Base-by-base conservation (phyloP, 2,113 vertebrate genomes). In the Gopherus evgoodei region DNA sequence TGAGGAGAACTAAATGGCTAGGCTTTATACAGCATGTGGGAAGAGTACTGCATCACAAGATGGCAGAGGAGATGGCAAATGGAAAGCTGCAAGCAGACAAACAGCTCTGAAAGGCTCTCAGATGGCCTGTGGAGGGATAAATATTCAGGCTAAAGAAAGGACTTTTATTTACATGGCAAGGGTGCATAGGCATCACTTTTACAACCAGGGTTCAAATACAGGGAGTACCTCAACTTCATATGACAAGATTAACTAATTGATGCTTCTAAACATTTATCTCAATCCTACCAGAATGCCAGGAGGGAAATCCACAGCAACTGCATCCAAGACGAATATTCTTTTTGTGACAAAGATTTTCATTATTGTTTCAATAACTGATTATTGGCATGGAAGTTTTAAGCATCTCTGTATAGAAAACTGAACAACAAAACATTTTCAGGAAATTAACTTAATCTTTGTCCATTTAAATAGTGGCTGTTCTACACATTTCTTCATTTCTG, bases 1-100 rank as follows among this genome's bases (percentile, higher is more conserved):
- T 81, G 49, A 14, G 53, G 92, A 89, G 86, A 87, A 72, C 22
- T 47, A 19, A 31, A 35, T 85, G 35, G 49, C 56, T 54, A 42
- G 79, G 93, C 87, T 29, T 5, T 91, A 86, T 35, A 35, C 76
- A 72, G 87, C 44, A 59, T 0, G 3, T 81, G 14, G 21, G 89
- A 84, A 96, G 75, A 47, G 31, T 27, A 44, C 1, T 90, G 29
- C 47, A 50, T 92, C 88, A 59, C 83, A 91, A 95, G 78, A 62
- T 72, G 53, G 47, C 50, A 94, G 95, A 93, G 81, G 79, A 35
- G 54, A 22, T 16, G 90, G 76, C 49, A 96, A 92, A 72, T 21
- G 76, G 76, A 80, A 94, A 94, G 14, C 78, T 96, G 82, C 76
- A 88, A 69, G 81, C 56, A 83, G 88, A 38, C 52, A 93, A 86